Percentiles rank a stretch among this genome's conserved stretches.
Evolutionary conservation across 2,797 vertebrate species (phyloP).

Genomic region (Sebastes nivosus): DNA sequence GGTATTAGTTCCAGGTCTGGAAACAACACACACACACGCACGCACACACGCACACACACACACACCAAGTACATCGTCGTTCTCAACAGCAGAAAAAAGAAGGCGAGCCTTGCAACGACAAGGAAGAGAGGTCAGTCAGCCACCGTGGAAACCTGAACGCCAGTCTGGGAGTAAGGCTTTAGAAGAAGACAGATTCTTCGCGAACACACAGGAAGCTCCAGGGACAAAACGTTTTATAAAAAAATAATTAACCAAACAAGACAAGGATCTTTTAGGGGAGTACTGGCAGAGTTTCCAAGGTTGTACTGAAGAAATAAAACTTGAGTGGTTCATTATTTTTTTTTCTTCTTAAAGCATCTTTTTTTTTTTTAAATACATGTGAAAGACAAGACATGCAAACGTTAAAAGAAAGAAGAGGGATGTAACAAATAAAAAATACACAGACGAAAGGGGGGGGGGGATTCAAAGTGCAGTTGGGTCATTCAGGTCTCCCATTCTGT

Average conservation of each 20-base stretch:
- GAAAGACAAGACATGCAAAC: constrained; percentile 72
- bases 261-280: constrained; percentile 30
- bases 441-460: neutral
- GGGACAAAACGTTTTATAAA: constrained; percentile 21
- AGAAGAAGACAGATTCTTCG: constrained; percentile 65
- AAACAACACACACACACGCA: constrained; percentile 18
- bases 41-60: constrained; percentile 29
- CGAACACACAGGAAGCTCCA: constrained; percentile 51
- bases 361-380: constrained; percentile 47
- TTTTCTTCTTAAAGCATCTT: constrained; percentile 69
- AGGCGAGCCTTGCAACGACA: constrained; percentile 77
- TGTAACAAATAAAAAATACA: constrained; percentile 10
- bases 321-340: constrained; percentile 59
- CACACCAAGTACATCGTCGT: constrained; percentile 76
- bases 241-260: constrained; percentile 7
- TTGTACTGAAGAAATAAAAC: constrained; percentile 55
- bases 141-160: constrained; percentile 84
- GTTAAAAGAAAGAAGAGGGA: constrained; percentile 64
- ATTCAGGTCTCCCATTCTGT: constrained; percentile 66
- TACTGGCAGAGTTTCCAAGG: constrained; percentile 58
- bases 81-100: constrained; percentile 85
- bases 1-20: constrained; percentile 67
- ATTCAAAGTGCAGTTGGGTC: constrained; percentile 78
- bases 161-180: constrained; percentile 82
- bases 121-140: constrained; percentile 76